Percentiles rank a stretch among this genome's conserved stretches.
These are phyloP conservation scores for Brachionus calyciflorus DNA, from an alignment of 1,140 invertebrate genomes.

Conservation along the genomic window DNA sequence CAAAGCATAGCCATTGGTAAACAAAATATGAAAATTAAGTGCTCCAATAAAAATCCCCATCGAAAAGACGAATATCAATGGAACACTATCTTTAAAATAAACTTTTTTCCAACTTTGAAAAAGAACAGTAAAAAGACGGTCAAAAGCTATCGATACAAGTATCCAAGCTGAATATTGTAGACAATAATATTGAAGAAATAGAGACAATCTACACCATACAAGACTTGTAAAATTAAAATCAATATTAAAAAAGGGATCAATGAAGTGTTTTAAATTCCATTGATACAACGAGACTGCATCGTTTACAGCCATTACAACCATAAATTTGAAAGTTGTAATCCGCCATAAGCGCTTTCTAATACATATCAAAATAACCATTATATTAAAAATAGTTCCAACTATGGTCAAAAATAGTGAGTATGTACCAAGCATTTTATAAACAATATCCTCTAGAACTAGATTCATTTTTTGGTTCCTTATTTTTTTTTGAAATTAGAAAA, in stretches of 20 bases:
- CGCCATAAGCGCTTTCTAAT: not conserved
- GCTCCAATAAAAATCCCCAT: not conserved
- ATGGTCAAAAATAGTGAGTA: conserved; percentile 14
- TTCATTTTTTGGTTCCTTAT: too few species aligned
- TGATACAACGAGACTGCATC: conserved; percentile 2
- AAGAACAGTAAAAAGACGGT: not conserved
- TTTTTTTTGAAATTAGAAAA: too few species aligned
- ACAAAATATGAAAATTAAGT: not conserved
- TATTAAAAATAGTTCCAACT: not conserved
- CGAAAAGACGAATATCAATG: not conserved
- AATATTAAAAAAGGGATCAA: conserved; percentile 33
- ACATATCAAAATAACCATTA: conserved; percentile 8
- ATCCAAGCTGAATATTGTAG: conserved; percentile 43
- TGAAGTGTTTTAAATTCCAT: conserved; percentile 42
- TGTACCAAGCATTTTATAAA: conserved; percentile 12
- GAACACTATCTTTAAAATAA: not conserved
- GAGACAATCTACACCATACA: not conserved
- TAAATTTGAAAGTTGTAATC: conserved; percentile 9
- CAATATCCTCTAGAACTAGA: conserved; percentile 6
- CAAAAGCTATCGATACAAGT: not conserved
- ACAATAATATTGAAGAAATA: not conserved
- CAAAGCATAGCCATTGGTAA: conserved; percentile 13
- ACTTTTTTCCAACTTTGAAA: conserved; percentile 14
- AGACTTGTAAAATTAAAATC: conserved; percentile 28
- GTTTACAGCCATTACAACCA: not conserved